phyloP scores from a whole-genome alignment of 2,113 vertebrate genomes.

The Saccopteryx bilineata region DNA sequence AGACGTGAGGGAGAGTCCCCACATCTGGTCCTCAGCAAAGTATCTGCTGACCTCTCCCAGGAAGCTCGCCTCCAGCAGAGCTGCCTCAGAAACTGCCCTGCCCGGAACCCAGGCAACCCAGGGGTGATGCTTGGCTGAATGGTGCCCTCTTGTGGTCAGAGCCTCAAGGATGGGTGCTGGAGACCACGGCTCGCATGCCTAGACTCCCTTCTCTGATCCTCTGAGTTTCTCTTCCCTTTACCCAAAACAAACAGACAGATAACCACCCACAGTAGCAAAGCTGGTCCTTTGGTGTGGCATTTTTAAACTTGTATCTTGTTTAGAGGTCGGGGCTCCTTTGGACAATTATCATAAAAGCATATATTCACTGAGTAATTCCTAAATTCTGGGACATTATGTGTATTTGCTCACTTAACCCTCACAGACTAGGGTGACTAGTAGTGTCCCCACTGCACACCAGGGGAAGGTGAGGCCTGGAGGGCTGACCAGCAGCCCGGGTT shows the following conservation, averaged over 20 bases:
- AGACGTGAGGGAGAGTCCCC: slow-evolving; percentile 29
- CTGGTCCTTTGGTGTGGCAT: not conserved
- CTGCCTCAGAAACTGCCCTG: not conserved
- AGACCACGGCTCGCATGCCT: accelerated
- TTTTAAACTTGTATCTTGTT: not conserved
- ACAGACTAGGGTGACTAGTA: not conserved
- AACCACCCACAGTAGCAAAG: not conserved
- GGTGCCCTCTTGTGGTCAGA: slow-evolving; percentile 61
- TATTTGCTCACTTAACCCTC: not conserved
- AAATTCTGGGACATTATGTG: accelerated
- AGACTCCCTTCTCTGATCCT: not conserved
- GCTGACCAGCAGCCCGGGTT: accelerated
- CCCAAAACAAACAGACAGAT: not conserved
- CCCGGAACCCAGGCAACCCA: accelerated
- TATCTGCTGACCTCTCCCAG: not conserved
- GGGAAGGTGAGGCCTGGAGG: not conserved
- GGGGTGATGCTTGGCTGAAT: not conserved
- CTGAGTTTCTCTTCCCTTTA: not conserved
- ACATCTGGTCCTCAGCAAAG: not conserved
- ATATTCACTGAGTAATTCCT: not conserved
- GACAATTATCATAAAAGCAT: not conserved
- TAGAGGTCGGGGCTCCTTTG: not conserved
- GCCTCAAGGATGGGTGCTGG: not conserved
- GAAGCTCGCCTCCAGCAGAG: not conserved
- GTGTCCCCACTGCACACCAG: not conserved